phyloP scores from a whole-genome alignment of 2,797 vertebrate species.

The Phataginus tricuspis region DNA sequence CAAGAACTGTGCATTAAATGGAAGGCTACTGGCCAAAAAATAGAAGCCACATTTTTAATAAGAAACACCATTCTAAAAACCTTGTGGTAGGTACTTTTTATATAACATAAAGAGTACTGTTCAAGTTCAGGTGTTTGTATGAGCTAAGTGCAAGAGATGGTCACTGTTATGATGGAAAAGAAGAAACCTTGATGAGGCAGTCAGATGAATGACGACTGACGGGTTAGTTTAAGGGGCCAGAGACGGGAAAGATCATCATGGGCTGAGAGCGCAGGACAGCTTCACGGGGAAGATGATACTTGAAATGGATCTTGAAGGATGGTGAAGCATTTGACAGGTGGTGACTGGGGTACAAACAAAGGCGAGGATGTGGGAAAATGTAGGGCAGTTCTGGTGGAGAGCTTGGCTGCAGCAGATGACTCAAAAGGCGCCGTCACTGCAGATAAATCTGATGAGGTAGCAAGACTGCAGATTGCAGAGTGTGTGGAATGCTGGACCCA shows the following conservation, averaged over 20 bases:
- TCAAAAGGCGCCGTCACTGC: background rate
- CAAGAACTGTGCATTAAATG: background rate
- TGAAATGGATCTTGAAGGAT: constrained; percentile 18
- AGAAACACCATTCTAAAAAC: background rate
- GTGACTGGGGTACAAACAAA: background rate
- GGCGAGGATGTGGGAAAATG: background rate
- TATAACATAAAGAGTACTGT: background rate
- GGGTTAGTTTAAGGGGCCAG: background rate
- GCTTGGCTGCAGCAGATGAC: background rate
- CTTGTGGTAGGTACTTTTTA: background rate
- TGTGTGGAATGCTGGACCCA: background rate
- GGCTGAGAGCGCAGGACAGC: background rate
- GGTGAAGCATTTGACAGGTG: background rate
- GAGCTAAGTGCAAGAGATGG: background rate
- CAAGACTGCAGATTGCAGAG: background rate
- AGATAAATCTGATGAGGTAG: background rate
- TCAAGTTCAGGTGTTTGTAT: background rate
- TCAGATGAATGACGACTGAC: background rate
- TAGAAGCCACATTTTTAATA: background rate
- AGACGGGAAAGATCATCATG: background rate
- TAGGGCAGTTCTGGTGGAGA: background rate
- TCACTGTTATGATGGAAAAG: background rate
- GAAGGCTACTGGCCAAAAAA: background rate
- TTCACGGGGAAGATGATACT: background rate
- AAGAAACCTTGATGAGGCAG: background rate